These are phyloP conservation scores for Poeciliopsis occidentalis DNA, from an alignment of 2,113 vertebrate genomes.

Conservation along the genomic window DNA sequence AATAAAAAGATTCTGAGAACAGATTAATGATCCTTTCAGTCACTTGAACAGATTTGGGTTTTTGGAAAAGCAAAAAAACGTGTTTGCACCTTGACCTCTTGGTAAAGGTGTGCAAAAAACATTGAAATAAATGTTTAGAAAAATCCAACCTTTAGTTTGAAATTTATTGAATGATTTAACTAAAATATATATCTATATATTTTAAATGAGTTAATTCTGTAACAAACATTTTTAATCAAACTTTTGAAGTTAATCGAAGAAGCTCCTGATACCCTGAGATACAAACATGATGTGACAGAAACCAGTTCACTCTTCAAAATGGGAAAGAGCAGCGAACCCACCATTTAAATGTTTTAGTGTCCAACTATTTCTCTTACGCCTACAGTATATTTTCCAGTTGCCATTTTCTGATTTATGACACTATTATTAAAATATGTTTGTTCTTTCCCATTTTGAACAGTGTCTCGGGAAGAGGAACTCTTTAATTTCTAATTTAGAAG, in stretches of 20 bases:
- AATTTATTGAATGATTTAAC: background rate
- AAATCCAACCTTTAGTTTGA: too few relatives aligned
- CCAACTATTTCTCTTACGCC: too few relatives aligned
- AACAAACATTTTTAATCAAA: background rate
- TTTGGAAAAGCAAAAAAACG: background rate
- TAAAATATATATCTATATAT: background rate
- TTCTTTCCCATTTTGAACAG: too few relatives aligned
- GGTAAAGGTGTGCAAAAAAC: background rate
- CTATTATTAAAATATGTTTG: too few relatives aligned
- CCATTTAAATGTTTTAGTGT: background rate
- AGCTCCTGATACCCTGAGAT: background rate
- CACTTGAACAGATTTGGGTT: conserved; percentile 26
- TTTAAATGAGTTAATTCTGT: background rate
- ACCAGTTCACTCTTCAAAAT: background rate
- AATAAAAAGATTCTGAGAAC: conserved; percentile 67
- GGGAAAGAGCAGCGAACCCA: background rate
- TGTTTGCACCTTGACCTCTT: background rate
- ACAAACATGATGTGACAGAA: background rate
- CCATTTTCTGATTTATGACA: too few relatives aligned
- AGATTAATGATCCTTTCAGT: conserved; percentile 56
- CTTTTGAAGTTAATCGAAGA: background rate
- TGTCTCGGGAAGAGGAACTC: too few relatives aligned
- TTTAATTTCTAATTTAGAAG: too few relatives aligned
- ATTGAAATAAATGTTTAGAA: background rate
- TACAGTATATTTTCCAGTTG: too few relatives aligned